Conservation (phyloP, 1,140 invertebrate genomes). For the Episyrphus balteatus region DNA sequence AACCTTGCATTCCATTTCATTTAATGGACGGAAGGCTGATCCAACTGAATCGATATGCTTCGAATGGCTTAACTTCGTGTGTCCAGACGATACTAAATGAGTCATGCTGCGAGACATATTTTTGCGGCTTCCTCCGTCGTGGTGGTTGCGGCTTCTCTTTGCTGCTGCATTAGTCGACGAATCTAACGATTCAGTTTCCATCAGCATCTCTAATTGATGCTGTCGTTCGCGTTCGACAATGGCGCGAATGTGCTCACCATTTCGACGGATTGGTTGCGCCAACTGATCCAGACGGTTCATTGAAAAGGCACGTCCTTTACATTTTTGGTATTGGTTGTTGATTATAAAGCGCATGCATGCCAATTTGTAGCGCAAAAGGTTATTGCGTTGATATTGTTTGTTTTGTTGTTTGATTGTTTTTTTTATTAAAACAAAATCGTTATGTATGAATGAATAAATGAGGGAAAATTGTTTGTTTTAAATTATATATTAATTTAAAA, state of each 20-base stretch:
- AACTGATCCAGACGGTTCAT: constrained; percentile 83
- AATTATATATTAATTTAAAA: not conserved
- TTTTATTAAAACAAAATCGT: not conserved
- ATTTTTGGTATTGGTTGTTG: constrained; percentile 6
- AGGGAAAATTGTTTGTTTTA: not conserved
- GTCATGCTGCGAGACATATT: constrained; percentile 58
- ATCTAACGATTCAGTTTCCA: constrained; percentile 28
- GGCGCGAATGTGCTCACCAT: constrained; percentile 37
- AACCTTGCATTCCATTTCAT: constrained; percentile 5
- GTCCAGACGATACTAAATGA: constrained; percentile 34
- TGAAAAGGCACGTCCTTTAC: constrained; percentile 64
- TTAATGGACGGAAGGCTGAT: constrained; percentile 1
- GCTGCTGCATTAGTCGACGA: constrained; percentile 5
- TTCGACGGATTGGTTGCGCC: constrained; percentile 55
- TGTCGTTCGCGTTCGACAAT: constrained; percentile 28
- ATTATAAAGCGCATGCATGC: not conserved
- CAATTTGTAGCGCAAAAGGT: not conserved
- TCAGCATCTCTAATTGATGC: constrained; percentile 29
- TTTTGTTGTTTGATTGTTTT: constrained; percentile 1
- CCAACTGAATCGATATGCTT: too few relatives aligned
- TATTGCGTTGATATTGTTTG: constrained; percentile 2
- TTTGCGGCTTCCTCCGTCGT: constrained; percentile 16
- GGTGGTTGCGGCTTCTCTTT: not conserved
- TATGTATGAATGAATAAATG: not conserved
- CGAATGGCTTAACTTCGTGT: too few relatives aligned